These are phyloP conservation scores for Cetoscarus ocellatus DNA, from an alignment of 2,797 vertebrate species.

Conservation along the genomic window DNA sequence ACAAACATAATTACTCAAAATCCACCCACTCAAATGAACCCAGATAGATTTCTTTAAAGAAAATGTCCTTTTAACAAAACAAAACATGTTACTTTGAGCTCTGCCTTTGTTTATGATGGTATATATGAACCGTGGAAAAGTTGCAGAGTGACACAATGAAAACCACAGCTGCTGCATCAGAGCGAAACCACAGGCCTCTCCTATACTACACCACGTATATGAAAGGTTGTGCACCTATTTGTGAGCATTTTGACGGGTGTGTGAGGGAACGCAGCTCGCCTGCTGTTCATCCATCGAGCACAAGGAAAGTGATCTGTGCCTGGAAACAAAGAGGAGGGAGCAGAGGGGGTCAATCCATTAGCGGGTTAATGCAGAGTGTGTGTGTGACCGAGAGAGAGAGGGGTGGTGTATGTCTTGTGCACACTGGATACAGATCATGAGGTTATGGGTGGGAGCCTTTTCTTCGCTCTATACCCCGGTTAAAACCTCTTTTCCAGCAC, in stretches of 20 bases:
- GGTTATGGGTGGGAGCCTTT: constrained; percentile 72
- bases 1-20: too few relatives aligned
- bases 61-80: too few relatives aligned
- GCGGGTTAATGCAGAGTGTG: constrained; percentile 65
- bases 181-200: constrained; percentile 5
- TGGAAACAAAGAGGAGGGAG: constrained; percentile 63
- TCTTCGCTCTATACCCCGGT: constrained; percentile 46
- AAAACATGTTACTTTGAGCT: too few relatives aligned
- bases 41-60: too few relatives aligned
- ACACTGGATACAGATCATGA: constrained; percentile 45
- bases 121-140: too few relatives aligned
- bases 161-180: constrained; percentile 47
- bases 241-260: constrained; percentile 44
- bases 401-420: constrained; percentile 21
- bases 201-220: constrained; percentile 48
- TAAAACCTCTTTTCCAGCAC: constrained; percentile 63
- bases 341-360: constrained; percentile 66
- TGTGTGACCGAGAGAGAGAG: constrained; percentile 8
- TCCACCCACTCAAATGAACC: too few relatives aligned
- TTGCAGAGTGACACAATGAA: constrained; percentile 21
- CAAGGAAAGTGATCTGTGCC: constrained; percentile 67
- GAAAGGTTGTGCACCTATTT: constrained; percentile 41
- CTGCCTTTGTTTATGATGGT: too few relatives aligned
- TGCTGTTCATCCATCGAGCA: constrained; percentile 63
- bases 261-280: constrained; percentile 59